Base-by-base conservation (phyloP, 2,113 vertebrate species). In the Ondatra zibethicus region DNA sequence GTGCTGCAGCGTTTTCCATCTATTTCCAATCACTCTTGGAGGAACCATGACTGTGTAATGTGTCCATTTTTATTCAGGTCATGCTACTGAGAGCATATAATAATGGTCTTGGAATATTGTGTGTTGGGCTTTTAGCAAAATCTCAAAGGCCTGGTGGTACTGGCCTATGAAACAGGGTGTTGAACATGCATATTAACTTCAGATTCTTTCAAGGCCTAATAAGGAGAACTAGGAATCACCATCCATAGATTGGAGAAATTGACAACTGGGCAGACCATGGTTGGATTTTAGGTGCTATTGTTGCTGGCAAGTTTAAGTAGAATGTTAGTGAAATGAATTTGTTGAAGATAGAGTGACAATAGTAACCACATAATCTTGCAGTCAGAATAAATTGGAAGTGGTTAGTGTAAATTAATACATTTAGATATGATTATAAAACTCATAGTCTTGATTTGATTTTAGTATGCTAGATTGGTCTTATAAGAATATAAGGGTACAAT, bases 11-110 rank as follows among this genome's bases (percentile, higher is more conserved):
- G 84, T 89, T 96, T 98, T 90, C 10, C 65, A 98, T 97, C 96
- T 97, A 97, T 97, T 97, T 97, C 96, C 97, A 98, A 97, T 97
- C 97, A 94, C 94, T 91, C 89, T 89, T 97, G 52, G 84, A 98
- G 66, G 89, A 96, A 92, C 90, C 89, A 86, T 88, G 87, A 47
- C 78, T 94, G 87, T 88, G 96, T 97, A 97, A 98, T 96, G 65
- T 95, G 75, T 97, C 93, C 65, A 95, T 97, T 98, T 96, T 96
- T 94, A 98, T 97, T 96, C 93, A 94, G 93, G 94, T 75, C 96
- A 93, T 97, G 96, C 85, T 95, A 86, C 78, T 73, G 65, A 96
- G 72, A 70, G 82, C 72, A 95, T 88, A 93, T 73, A 88, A 93
- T 97, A 96, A 97, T 91, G 66, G 31, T 94, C 84, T 88, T 93